phyloP scores from a whole-genome alignment of 2,888 invertebrate genomes.

The Apamea monoglypha region DNA sequence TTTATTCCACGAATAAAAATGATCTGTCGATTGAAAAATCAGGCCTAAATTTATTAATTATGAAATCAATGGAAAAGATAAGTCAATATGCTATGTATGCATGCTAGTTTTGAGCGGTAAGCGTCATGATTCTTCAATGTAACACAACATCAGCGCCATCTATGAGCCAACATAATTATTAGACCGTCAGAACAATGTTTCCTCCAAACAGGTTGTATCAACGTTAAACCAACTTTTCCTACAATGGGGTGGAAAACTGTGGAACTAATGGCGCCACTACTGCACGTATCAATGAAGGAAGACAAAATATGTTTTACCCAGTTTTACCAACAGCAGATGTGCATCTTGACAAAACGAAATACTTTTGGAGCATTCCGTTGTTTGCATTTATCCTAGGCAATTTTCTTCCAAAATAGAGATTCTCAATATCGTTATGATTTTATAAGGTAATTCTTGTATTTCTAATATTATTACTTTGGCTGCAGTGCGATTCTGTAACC shows the following conservation, averaged over 20 bases:
- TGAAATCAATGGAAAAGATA: neutral
- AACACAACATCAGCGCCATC: slow-evolving; percentile 6
- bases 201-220: neutral
- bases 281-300: neutral
- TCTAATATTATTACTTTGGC: too few relatives aligned
- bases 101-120: neutral
- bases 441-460: neutral
- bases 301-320: neutral
- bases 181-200: neutral
- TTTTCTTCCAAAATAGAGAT: neutral
- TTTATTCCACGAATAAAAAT: too few relatives aligned
- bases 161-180: neutral
- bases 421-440: neutral
- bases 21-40: too few relatives aligned
- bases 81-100: neutral
- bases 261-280: neutral
- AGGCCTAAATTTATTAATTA: neutral
- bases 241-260: neutral
- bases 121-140: neutral
- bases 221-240: neutral
- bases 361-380: neutral
- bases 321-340: neutral
- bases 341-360: neutral
- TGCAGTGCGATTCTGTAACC: too few relatives aligned
- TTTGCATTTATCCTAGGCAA: neutral